Evolutionary conservation across 2,888 invertebrate species (phyloP), one percentile per base, ranked within the genome.

Genomic region (Metellina segmentata): DNA sequence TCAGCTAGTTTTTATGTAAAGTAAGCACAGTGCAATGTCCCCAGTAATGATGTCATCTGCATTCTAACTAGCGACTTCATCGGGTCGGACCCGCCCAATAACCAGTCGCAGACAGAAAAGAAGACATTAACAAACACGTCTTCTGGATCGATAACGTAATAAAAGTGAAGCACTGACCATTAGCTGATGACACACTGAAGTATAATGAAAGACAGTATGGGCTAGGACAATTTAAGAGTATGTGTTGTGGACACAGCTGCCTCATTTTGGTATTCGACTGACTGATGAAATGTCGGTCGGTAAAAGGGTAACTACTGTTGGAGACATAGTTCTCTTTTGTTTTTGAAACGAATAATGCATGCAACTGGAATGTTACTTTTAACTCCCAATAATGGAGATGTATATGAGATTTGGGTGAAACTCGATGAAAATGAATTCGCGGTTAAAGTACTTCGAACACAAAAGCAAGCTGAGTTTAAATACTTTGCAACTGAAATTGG

Each of bases 1-100:
- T 16, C 61, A 61, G 61, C 16, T 61, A 61, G 61, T 61, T 61
- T n/a, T 78, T 52, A 52, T 78, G 78, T n/a, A 78, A 78, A 78
- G 49, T 49, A 78, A 52, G 52, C 78, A n/a, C 78, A 49, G 78
- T 78, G 78, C 78, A 78, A 52, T n/a, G 78, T 70, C 91, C 86
- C 19, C 34, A 51, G 34, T 70, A 48, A 86, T 82, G 61, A 79
- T 79, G 83, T 75, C 87, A 83, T 87, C 87, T 71, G 83, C 87
- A 91, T 91, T 69, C 91, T 87, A 91, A 91, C 20, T 61, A 79
- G 78, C 20, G 7, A 48, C 34, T 78, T 7, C 13, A 16, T 16
- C 20, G n/a, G 48, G 49, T 16, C 51, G 16, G 75, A 9, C 70
- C 69, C 85, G 53, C 82, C 72, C 78, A 71, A 77, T 71, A 49